Percentiles rank a stretch among this genome's conserved stretches.
These are phyloP conservation scores for Podarcis muralis DNA, from an alignment of 2,113 vertebrate species.

Conservation along the genomic window DNA sequence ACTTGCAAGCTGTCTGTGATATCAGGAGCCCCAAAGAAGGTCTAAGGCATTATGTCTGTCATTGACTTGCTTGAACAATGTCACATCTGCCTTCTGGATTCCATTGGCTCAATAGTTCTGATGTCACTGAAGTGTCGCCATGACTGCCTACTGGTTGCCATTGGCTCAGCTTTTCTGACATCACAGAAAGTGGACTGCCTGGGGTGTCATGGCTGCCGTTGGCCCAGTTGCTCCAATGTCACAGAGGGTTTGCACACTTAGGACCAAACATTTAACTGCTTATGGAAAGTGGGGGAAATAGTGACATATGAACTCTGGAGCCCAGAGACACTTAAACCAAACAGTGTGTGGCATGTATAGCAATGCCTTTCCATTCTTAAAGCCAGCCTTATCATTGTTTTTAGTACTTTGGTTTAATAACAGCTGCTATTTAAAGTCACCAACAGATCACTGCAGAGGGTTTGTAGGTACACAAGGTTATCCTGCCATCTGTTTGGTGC, in stretches of 20 bases:
- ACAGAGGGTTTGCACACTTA: neutral
- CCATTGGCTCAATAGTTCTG: too few relatives aligned
- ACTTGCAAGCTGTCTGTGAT: too few relatives aligned
- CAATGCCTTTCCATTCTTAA: neutral
- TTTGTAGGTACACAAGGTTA: neutral
- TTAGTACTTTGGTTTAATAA: neutral
- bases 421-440: neutral
- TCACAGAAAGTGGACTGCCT: neutral
- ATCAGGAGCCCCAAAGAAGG: too few relatives aligned
- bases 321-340: neutral
- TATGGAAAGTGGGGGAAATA: neutral
- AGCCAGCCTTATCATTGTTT: neutral
- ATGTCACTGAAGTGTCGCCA: neutral
- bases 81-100: neutral
- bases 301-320: neutral
- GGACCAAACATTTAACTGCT: neutral
- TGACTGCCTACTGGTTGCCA: neutral
- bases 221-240: neutral
- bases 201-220: neutral
- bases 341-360: neutral
- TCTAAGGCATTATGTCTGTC: neutral
- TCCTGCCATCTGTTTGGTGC: neutral
- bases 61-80: neutral
- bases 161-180: neutral
- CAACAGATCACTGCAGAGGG: neutral